Evolutionary conservation across 2,797 vertebrate genomes (phyloP).

Genomic region (Amphiprion clarkii): DNA sequence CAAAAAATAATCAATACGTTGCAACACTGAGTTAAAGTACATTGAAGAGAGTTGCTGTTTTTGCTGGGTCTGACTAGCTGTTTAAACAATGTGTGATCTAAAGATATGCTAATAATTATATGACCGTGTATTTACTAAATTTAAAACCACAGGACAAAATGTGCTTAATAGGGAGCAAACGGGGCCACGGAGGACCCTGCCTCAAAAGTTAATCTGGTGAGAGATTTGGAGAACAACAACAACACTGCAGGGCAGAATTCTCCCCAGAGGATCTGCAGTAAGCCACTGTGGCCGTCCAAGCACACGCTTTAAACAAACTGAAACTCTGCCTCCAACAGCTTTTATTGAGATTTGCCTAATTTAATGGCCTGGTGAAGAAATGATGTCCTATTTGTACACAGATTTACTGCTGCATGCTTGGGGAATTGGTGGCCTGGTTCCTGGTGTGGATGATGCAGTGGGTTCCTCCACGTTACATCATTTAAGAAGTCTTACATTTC

Average conservation of each 20-base stretch:
- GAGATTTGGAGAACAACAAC: conserved; percentile 19
- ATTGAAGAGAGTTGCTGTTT: too few relatives aligned
- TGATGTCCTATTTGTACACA: not conserved
- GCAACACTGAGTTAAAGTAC: too few relatives aligned
- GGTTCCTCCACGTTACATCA: not conserved
- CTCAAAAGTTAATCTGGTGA: conserved; percentile 31
- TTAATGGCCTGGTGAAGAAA: conserved; percentile 35
- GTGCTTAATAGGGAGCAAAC: conserved; percentile 3
- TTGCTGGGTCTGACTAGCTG: too few relatives aligned
- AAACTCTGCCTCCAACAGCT: conserved; percentile 18
- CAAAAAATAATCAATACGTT: too few relatives aligned
- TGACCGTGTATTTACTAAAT: not conserved
- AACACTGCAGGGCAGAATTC: conserved; percentile 14
- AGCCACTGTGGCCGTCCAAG: conserved; percentile 16
- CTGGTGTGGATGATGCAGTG: not conserved
- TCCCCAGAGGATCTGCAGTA: conserved; percentile 20
- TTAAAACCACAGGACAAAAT: not conserved
- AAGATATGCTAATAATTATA: not conserved
- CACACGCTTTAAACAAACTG: conserved; percentile 20
- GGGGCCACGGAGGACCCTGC: conserved; percentile 1
- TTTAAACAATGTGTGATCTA: too few relatives aligned
- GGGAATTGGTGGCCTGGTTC: not conserved
- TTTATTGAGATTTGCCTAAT: conserved; percentile 43
- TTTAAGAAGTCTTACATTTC: not conserved
- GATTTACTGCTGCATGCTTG: conserved; percentile 31